Conservation (phyloP, 2,113 vertebrate species). For the Cyanoramphus novaezelandiae region DNA sequence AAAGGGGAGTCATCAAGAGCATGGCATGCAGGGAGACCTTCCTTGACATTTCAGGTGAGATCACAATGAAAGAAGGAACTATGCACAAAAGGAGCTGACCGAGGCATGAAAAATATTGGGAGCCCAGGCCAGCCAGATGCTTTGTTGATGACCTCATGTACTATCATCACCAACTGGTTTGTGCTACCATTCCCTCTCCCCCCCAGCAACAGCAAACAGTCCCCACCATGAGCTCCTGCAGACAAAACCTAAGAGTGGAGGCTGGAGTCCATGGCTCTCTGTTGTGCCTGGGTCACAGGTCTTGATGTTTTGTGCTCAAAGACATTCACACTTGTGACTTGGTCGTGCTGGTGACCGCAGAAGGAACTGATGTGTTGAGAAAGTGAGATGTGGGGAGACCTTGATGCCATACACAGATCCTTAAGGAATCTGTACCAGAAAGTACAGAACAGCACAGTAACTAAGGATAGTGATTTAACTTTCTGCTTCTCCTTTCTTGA, state of each 20-base stretch:
- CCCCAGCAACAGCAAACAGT: rapidly evolving
- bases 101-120: neutral
- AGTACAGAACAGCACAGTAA: neutral
- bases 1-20: neutral
- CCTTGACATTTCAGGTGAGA: neutral
- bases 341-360: neutral
- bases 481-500: neutral
- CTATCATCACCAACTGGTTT: neutral
- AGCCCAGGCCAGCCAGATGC: neutral
- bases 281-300: neutral
- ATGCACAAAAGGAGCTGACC: neutral
- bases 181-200: neutral
- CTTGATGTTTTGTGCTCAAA: neutral
- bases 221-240: neutral
- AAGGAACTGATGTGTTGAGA: neutral
- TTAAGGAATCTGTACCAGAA: neutral
- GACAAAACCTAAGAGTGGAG: neutral
- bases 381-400: neutral
- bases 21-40: rapidly evolving
- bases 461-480: neutral
- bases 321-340: neutral
- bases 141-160: neutral
- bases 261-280: neutral
- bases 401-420: neutral
- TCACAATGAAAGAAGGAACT: neutral